Percentiles rank a stretch among this genome's conserved stretches.
Conservation (phyloP, 2,797 vertebrate species). For the Pseudomugil tenellus region DNA sequence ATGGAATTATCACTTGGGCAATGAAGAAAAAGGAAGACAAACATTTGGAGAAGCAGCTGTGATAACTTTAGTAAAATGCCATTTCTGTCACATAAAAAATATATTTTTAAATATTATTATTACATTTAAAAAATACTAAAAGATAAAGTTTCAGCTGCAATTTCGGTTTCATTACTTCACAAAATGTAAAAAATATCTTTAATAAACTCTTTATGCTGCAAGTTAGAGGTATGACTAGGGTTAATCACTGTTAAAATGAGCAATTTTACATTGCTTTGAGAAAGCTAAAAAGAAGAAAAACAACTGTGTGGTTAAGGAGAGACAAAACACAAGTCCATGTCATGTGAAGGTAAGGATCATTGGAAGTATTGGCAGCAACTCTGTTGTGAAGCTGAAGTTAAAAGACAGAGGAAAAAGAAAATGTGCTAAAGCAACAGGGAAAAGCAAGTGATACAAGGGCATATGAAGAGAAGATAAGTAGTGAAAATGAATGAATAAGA, state of each 20-base stretch:
- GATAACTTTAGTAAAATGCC: background rate
- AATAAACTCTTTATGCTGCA: background rate
- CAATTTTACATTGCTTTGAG: slow-evolving; percentile 5
- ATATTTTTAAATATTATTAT: background rate
- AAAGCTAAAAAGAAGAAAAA: slow-evolving; percentile 17
- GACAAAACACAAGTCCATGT: slow-evolving; percentile 35
- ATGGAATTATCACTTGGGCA: slow-evolving; percentile 43
- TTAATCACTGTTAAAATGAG: background rate
- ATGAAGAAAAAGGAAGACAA: slow-evolving; percentile 3
- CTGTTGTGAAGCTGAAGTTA: slow-evolving; percentile 44
- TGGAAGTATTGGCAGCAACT: slow-evolving; percentile 20
- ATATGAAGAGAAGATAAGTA: slow-evolving; percentile 31
- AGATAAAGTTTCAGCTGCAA: background rate
- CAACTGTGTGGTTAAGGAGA: slow-evolving; percentile 18
- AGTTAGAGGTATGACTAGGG: slow-evolving; percentile 2
- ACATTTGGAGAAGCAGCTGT: slow-evolving; percentile 5
- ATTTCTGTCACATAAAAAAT: background rate
- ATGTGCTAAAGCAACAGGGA: slow-evolving; percentile 23
- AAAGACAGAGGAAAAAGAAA: slow-evolving; percentile 30
- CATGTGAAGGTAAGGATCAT: slow-evolving; percentile 4
- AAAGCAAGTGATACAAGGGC: slow-evolving; percentile 6
- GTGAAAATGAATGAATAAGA: slow-evolving; percentile 23
- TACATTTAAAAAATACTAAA: slow-evolving; percentile 11
- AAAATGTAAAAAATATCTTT: slow-evolving; percentile 17
- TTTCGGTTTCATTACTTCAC: slow-evolving; percentile 4